A percentile compares a stretch with the other conserved stretches of the same genome.
These are phyloP conservation scores for Tapirus indicus DNA, from an alignment of 2,797 vertebrate species.

Conservation along the genomic window DNA sequence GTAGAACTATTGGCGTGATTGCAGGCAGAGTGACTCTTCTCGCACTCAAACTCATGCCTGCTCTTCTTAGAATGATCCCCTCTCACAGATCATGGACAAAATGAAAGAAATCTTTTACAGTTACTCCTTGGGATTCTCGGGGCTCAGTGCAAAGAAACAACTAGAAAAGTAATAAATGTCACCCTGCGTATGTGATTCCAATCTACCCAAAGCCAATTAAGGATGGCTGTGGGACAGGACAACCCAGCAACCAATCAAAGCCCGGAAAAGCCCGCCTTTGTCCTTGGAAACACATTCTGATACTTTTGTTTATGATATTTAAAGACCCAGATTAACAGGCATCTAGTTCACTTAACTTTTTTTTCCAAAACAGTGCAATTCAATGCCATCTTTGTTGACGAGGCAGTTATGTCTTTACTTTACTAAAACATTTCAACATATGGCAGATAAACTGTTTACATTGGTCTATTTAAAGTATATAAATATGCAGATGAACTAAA, in stretches of 20 bases:
- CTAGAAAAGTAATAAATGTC: constrained; percentile 82
- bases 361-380: constrained; percentile 82
- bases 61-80: constrained; percentile 79
- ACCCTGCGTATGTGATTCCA: constrained; percentile 84
- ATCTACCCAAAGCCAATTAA: constrained; percentile 88
- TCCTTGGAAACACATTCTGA: constrained; percentile 92
- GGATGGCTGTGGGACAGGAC: constrained; percentile 89
- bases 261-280: constrained; percentile 92
- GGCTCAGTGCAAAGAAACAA: constrained; percentile 82
- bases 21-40: constrained; percentile 96
- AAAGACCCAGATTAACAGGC: constrained; percentile 86
- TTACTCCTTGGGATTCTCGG: constrained; percentile 77
- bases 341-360: constrained; percentile 81
- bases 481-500: constrained; percentile 62
- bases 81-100: constrained; percentile 79
- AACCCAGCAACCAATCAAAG: constrained; percentile 88
- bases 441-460: constrained; percentile 74
- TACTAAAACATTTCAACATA: constrained; percentile 73
- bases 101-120: constrained; percentile 82
- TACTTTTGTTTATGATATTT: constrained; percentile 88
- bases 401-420: constrained; percentile 69
- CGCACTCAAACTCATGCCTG: constrained; percentile 94
- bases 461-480: constrained; percentile 64
- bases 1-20: constrained; percentile 94
- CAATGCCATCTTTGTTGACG: constrained; percentile 81